These are phyloP conservation scores for Apis mellifera DNA, from an alignment of 1,140 invertebrate genomes.

Conservation along the genomic window DNA sequence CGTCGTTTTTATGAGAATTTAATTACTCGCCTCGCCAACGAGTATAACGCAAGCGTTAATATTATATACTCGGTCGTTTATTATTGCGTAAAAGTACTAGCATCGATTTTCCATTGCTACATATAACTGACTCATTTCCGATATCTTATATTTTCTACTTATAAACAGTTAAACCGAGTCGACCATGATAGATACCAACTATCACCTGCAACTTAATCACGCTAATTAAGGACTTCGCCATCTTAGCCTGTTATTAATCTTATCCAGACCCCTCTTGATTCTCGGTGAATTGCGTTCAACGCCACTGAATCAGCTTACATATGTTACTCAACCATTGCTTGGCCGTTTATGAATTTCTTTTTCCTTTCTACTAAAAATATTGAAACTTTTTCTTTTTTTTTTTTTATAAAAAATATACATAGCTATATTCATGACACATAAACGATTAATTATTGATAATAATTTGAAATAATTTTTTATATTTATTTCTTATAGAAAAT, in stretches of 20 bases:
- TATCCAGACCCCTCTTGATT: slow-evolving; percentile 17
- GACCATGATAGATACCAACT: slow-evolving; percentile 44
- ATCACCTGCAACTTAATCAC: slow-evolving; percentile 51
- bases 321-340: slow-evolving; percentile 13
- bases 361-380: not conserved
- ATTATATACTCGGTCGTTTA: not conserved
- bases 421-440: too few species aligned
- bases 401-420: not conserved
- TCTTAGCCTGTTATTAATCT: slow-evolving; percentile 49
- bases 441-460: too few species aligned
- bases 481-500: too few species aligned
- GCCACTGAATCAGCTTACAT: slow-evolving; percentile 27
- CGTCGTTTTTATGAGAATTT: slow-evolving; percentile 27
- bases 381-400: not conserved
- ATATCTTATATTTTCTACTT: slow-evolving; percentile 35
- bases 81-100: slow-evolving; percentile 8
- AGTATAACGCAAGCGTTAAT: slow-evolving; percentile 15
- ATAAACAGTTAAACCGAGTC: slow-evolving; percentile 28
- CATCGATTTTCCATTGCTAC: slow-evolving; percentile 22
- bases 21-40: slow-evolving; percentile 11
- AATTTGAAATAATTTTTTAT: too few species aligned
- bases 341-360: not conserved
- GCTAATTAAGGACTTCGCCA: slow-evolving; percentile 51
- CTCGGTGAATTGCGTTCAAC: slow-evolving; percentile 21
- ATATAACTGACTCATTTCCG: not conserved